Percentiles rank a stretch among this genome's conserved stretches.
Conservation (phyloP, 1,140 invertebrate genomes). For the Luehdorfia chinensis region DNA sequence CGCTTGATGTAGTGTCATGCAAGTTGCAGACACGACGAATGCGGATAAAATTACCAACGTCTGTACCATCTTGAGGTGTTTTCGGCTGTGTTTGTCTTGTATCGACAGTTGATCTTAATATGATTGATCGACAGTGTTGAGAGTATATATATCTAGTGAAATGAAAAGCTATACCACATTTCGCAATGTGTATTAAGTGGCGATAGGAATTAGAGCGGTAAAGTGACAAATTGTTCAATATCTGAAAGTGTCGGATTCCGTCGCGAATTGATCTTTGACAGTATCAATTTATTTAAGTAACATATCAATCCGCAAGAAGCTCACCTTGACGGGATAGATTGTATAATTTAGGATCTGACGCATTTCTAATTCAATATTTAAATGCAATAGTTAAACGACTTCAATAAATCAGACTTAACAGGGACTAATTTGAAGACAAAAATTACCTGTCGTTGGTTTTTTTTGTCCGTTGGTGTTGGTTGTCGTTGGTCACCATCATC, state of each 20-base stretch:
- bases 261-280: conserved; percentile 7
- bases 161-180: conserved; percentile 37
- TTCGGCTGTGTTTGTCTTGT: background rate
- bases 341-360: too few relatives aligned
- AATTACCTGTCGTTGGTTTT: too few relatives aligned
- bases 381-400: too few relatives aligned
- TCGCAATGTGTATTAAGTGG: conserved; percentile 34
- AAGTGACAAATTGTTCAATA: conserved; percentile 19
- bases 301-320: conserved; percentile 1
- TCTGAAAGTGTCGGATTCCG: conserved; percentile 2
- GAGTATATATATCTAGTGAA: conserved; percentile 35
- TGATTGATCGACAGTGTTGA: background rate
- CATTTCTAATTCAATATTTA: too few relatives aligned
- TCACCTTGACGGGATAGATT: conserved; percentile 5
- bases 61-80: conserved; percentile 13
- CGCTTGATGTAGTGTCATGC: conserved; percentile 30
- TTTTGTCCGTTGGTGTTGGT: too few relatives aligned
- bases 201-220: conserved; percentile 29
- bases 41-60: conserved; percentile 32
- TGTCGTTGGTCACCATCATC: too few relatives aligned
- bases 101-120: conserved; percentile 5
- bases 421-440: too few relatives aligned
- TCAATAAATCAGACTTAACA: too few relatives aligned
- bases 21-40: conserved; percentile 29
- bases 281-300: background rate